phyloP scores from a whole-genome alignment of 2,113 vertebrate species.

The Prietella phreatophila region DNA sequence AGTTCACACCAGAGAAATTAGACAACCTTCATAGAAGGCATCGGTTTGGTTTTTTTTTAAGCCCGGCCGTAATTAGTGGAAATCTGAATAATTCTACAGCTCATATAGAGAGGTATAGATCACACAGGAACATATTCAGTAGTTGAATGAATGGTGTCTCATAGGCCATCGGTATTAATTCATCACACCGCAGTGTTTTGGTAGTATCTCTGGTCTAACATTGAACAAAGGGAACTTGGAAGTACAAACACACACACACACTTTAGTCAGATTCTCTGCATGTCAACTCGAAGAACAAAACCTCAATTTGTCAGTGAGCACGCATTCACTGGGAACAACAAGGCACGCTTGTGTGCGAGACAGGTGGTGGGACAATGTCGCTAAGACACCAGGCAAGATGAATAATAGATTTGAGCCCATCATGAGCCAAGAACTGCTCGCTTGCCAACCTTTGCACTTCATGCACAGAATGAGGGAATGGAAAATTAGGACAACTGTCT shows the following conservation, averaged over 20 bases:
- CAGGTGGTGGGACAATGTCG: conserved; percentile 93
- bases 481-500: conserved; percentile 65
- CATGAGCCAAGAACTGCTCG: conserved; percentile 87
- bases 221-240: conserved; percentile 20
- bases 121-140: background rate
- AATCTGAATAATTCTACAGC: background rate
- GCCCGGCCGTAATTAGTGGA: conserved; percentile 55
- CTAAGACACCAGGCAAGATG: conserved; percentile 94
- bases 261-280: conserved; percentile 54
- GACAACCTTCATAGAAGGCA: conserved; percentile 76
- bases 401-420: conserved; percentile 96
- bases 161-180: background rate
- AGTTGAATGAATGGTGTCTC: background rate
- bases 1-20: conserved; percentile 68
- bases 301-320: conserved; percentile 84
- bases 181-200: background rate
- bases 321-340: conserved; percentile 91
- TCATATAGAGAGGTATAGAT: background rate
- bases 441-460: conserved; percentile 87
- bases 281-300: conserved; percentile 88
- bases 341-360: conserved; percentile 92
- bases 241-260: conserved; percentile 1
- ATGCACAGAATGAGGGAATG: conserved; percentile 75
- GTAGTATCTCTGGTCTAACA: conserved; percentile 82
- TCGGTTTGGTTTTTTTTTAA: conserved; percentile 77